Percentiles rank a stretch among this genome's conserved stretches.
Evolutionary conservation across 2,113 vertebrate genomes (phyloP).

Genomic region (Bungarus multicinctus): DNA sequence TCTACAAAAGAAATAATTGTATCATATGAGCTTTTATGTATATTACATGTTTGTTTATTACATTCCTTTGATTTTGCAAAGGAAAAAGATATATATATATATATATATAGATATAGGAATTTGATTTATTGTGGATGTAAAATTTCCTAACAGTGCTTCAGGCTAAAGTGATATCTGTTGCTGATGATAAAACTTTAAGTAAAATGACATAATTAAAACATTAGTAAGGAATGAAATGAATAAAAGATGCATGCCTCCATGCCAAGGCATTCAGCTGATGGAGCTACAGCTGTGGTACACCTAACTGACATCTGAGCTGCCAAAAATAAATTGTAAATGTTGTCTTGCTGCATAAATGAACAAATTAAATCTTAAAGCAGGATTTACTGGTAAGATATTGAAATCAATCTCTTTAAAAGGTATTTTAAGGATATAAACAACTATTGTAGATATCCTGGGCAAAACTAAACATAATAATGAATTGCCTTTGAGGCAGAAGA

Average conservation of each 20-base stretch:
- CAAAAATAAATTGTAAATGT: conserved; percentile 51
- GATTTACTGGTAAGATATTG: conserved; percentile 63
- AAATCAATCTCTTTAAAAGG: conserved; percentile 74
- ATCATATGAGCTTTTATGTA: not conserved
- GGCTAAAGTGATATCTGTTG: conserved; percentile 38
- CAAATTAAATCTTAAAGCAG: conserved; percentile 59
- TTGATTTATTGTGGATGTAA: conserved; percentile 37
- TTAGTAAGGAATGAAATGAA: conserved; percentile 42
- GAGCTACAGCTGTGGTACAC: conserved; percentile 33
- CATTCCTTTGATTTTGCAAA: conserved; percentile 18
- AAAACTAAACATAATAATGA: conserved; percentile 74
- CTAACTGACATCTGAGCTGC: conserved; percentile 42
- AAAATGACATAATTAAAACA: conserved; percentile 64
- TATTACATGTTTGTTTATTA: not conserved
- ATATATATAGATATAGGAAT: too few relatives aligned
- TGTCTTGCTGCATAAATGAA: conserved; percentile 44
- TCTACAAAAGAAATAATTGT: not conserved
- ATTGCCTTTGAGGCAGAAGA: conserved; percentile 68
- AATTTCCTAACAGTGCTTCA: conserved; percentile 39
- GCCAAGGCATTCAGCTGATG: conserved; percentile 32
- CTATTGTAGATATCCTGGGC: conserved; percentile 61
- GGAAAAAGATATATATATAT: conserved; percentile 20
- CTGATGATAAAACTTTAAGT: conserved; percentile 53
- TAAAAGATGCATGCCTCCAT: conserved; percentile 23
- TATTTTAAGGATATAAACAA: conserved; percentile 73